Evolutionary conservation across 2,797 vertebrate species (phyloP), one percentile per base, ranked within the genome.

Genomic region (Meriones psammophilus): DNA sequence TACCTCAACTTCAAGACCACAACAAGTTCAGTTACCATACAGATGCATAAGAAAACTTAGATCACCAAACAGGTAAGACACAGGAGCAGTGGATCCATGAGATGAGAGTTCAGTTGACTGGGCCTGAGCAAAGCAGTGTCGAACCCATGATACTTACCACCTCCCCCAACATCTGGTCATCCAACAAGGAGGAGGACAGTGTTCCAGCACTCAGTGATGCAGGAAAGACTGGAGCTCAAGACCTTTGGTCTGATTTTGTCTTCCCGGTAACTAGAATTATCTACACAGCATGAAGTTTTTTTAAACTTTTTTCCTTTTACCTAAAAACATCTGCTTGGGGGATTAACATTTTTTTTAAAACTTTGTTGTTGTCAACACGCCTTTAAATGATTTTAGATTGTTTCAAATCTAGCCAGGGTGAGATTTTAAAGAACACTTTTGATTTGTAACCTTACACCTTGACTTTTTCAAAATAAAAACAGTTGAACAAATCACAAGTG

Each of bases 141-240:
- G 36, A 68, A 18, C 0, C 5, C 42, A 6, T 10, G 8, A 8
- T 4, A 69, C 8, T 8, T 9, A 64, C 15, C 17, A 30, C 4
- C 54, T 71, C 39, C 4, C 4, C 42, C 26, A 39, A 14, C 42
- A 18, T 36, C 36, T 58, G 36, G 36, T n/a, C 14, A 50, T 26
- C 8, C 20, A 6, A 4, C 17, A 24, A 68, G 73, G 26, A 85
- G 26, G 46, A 76, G 14, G 18, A 18, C 24, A 1, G 24, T 8
- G 13, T 69, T 36, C 42, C 20, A 69, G 42, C 4, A 20, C 22
- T 79, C 62, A 68, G 8, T 14, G 2, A 10, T 15, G 17, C 18
- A 33, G 62, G 33, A 18, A 60, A 64, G 3, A 24, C 4, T 9
- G 24, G 26, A 30, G 17, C 1, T 17, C 4, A 73, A 54, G 39